Conservation (phyloP, 2,888 invertebrate species). For the Didymodactylos carnosus region DNA sequence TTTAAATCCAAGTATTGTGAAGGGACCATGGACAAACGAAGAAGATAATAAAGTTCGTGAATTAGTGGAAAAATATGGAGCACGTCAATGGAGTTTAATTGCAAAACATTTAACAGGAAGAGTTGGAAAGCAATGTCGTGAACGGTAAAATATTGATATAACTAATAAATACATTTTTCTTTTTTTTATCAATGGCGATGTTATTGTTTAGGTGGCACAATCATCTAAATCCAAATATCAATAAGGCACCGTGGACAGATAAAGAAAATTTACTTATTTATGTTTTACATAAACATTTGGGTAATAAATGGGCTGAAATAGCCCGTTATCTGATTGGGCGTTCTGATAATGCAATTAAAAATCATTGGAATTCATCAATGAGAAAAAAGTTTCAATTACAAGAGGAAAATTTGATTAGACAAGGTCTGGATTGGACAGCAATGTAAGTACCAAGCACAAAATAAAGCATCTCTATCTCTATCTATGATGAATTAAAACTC, state of each 20-base stretch:
- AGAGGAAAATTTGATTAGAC: not conserved
- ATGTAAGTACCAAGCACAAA: not conserved
- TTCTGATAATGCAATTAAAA: constrained; percentile 97
- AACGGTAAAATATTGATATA: constrained; percentile 34
- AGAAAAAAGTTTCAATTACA: constrained; percentile 27
- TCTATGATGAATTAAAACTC: not conserved
- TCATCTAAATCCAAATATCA: constrained; percentile 82
- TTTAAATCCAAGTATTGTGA: constrained; percentile 79
- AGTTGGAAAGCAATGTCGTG: constrained; percentile 90
- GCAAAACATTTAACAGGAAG: constrained; percentile 75
- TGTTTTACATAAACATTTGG: constrained; percentile 54
- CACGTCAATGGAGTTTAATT: constrained; percentile 89
- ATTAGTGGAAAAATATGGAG: constrained; percentile 70
- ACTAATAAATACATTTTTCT: not conserved
- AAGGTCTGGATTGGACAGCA: not conserved
- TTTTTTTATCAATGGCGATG: not conserved
- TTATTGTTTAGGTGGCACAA: constrained; percentile 57
- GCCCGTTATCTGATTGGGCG: constrained; percentile 74
- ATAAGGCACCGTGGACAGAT: constrained; percentile 89
- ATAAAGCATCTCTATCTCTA: not conserved
- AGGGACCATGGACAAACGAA: constrained; percentile 44
- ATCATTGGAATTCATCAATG: constrained; percentile 98
- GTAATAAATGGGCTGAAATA: constrained; percentile 94
- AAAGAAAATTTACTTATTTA: constrained; percentile 72
- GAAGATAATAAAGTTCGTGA: constrained; percentile 85